Percentiles rank a stretch among this genome's conserved stretches.
phyloP scores from a whole-genome alignment of 2,797 vertebrate genomes.

The Micromesistius poutassou region DNA sequence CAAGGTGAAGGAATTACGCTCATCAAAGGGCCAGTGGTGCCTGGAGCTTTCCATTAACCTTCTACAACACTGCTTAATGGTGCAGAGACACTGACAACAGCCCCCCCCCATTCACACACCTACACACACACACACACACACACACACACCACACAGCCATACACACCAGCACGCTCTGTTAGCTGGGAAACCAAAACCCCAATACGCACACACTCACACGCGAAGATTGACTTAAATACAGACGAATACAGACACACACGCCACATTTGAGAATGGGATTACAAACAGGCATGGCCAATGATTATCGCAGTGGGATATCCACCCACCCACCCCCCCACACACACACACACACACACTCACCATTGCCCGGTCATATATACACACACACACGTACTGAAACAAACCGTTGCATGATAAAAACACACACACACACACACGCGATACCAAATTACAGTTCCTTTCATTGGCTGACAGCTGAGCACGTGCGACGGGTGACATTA shows the following conservation, averaged over 20 bases:
- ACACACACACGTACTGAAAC: conserved; percentile 16
- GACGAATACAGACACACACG: not conserved
- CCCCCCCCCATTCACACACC: conserved; percentile 10
- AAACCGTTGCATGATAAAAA: conserved; percentile 11
- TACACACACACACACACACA: not conserved
- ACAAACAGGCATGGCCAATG: conserved; percentile 12
- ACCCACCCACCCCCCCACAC: conserved; percentile 14
- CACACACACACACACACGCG: conserved; percentile 37
- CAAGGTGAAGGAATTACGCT: conserved; percentile 72
- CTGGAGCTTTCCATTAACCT: conserved; percentile 71
- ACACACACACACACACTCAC: conserved; percentile 12
- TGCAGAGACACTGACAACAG: conserved; percentile 26
- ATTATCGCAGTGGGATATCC: conserved; percentile 37
- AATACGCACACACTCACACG: not conserved
- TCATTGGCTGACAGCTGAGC: conserved; percentile 57
- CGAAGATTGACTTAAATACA: not conserved
- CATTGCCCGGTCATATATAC: conserved; percentile 7
- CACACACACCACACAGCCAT: not conserved
- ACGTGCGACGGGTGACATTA: conserved; percentile 63
- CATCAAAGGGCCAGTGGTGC: conserved; percentile 59
- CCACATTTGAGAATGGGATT: not conserved
- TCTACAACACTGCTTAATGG: conserved; percentile 55
- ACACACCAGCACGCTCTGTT: not conserved
- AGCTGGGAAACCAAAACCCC: not conserved
- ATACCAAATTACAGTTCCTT: conserved; percentile 61